Evolutionary conservation across 2,113 vertebrate genomes (phyloP), one percentile per base, ranked within the genome.

Genomic region (Anarrhichthys ocellatus): DNA sequence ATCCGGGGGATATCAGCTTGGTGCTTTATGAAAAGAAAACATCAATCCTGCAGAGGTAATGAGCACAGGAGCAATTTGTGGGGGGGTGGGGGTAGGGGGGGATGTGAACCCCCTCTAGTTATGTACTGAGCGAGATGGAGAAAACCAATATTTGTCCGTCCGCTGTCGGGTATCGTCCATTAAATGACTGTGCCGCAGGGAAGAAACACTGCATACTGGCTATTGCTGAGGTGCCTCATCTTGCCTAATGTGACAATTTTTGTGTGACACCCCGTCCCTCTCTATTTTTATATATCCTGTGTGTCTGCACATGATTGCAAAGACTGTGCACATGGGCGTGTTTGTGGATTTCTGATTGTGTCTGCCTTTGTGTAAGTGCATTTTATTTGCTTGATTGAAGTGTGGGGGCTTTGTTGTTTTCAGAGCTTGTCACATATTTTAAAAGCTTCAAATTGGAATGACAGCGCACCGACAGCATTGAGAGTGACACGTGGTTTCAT

Each of bases 11-110:
- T 90, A 90, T 88, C 87, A 83, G 83, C 85, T 69, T 78, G 81
- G 88, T 73, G 84, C 83, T 86, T 91, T 92, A 88, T 92, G 87
- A 94, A 94, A 94, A 94, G 88, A 93, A 93, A 95, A 92, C 90
- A 94, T 94, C 88, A 93, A 91, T 94, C 84, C 86, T 72, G 73
- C 78, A 65, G 89, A 80, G 83, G 88, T 93, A 94, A 94, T 93
- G 92, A 92, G 90, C 22, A 67, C 42, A 22, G 83, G 78, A 86
- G 80, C 82, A 85, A 87, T 92, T 89, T 85, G 68, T 44, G 46
- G 79, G 66, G 86, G 70, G 44, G 46, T 79, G 69, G 87, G 82
- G 74, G 50, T 71, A 73, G 81, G 36, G 66, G 74, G 88, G 81
- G 71, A 63, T n/a, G 59, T 67, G 61, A 79, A 80, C 81, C 88